Conservation (phyloP, 1,140 invertebrate species). For the Musca vetustissima region DNA sequence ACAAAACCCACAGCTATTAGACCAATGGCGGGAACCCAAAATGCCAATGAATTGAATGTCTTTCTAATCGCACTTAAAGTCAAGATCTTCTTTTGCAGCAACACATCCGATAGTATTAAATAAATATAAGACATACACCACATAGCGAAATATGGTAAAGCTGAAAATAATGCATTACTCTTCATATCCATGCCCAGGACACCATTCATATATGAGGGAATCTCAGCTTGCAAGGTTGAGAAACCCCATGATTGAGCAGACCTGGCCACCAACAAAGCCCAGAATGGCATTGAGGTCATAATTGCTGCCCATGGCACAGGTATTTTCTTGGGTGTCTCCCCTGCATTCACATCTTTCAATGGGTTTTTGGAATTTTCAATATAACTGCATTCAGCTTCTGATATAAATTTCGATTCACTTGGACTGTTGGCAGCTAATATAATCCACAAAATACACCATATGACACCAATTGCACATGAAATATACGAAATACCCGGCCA, state of each 20-base stretch:
- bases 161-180: slow-evolving; percentile 70
- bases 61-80: slow-evolving; percentile 63
- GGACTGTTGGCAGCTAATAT: slow-evolving; percentile 70
- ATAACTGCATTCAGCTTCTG: slow-evolving; percentile 63
- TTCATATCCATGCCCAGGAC: slow-evolving; percentile 80
- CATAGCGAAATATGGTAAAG: slow-evolving; percentile 77
- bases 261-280: slow-evolving; percentile 80
- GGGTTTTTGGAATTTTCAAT: slow-evolving; percentile 58
- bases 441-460: slow-evolving; percentile 66
- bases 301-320: slow-evolving; percentile 74
- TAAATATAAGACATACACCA: slow-evolving; percentile 70
- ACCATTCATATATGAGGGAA: slow-evolving; percentile 86
- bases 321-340: slow-evolving; percentile 30
- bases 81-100: slow-evolving; percentile 61
- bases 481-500: slow-evolving; percentile 81
- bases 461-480: slow-evolving; percentile 66
- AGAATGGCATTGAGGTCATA: slow-evolving; percentile 76
- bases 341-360: slow-evolving; percentile 31
- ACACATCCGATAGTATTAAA: slow-evolving; percentile 65
- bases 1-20: slow-evolving; percentile 67
- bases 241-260: slow-evolving; percentile 92
- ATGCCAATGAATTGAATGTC: slow-evolving; percentile 65
- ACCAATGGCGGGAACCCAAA: slow-evolving; percentile 62
- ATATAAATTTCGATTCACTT: slow-evolving; percentile 61
- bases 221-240: slow-evolving; percentile 87